A percentile compares a stretch with the other conserved stretches of the same genome.
These are phyloP conservation scores for rat (Rattus norvegicus) DNA, from an alignment of 2,113 vertebrate species.

Conservation along the genomic window DNA sequence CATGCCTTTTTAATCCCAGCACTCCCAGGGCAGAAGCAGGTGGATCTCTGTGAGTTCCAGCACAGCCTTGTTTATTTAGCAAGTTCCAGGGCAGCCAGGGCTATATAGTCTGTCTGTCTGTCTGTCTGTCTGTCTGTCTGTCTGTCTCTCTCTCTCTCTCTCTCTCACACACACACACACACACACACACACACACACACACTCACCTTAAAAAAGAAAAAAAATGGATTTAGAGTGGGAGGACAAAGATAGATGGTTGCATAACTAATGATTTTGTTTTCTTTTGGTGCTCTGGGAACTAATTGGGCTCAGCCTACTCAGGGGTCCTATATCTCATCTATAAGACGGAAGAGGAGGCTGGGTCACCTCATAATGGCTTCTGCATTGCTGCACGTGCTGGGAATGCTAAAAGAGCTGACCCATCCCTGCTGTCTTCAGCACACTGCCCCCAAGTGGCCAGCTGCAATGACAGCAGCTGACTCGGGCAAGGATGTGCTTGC, in stretches of 20 bases:
- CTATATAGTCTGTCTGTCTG: background rate
- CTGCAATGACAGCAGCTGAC: background rate
- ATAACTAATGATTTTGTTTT: background rate
- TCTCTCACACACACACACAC: background rate
- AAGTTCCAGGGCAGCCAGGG: background rate
- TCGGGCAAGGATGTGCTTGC: background rate
- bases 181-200: background rate
- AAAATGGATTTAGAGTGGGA: background rate
- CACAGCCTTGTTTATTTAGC: background rate
- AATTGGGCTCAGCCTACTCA: background rate
- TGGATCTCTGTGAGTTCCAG: background rate
- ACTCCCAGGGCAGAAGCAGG: background rate
- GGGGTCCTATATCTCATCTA: background rate
- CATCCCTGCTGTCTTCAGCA: background rate
- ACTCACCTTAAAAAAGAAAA: background rate
- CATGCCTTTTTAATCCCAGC: background rate
- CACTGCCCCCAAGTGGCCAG: background rate
- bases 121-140: no score
- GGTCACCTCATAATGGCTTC: background rate
- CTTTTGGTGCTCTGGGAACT: background rate
- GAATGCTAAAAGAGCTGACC: background rate
- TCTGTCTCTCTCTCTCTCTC: no score
- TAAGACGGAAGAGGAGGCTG: background rate
- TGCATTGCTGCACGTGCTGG: background rate
- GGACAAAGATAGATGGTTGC: background rate